These are phyloP conservation scores for Casuarius casuarius DNA, from an alignment of 2,113 vertebrate species.

Conservation along the genomic window DNA sequence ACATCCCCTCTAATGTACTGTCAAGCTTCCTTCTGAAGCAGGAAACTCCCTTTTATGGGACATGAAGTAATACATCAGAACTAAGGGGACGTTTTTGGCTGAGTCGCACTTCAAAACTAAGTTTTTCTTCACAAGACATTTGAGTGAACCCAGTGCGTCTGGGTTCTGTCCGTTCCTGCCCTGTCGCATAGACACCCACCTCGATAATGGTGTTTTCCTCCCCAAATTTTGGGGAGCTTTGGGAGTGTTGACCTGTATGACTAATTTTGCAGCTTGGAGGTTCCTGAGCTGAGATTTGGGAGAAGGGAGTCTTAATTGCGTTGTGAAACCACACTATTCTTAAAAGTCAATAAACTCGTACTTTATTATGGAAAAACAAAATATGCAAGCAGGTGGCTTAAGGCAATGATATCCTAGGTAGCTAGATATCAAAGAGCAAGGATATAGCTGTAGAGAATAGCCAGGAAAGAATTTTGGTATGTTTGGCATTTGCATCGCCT, in stretches of 20 bases:
- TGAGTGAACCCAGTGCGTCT: not conserved
- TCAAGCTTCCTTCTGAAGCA: constrained; percentile 22
- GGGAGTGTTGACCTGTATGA: not conserved
- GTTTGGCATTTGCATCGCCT: not conserved
- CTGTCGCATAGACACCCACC: not conserved
- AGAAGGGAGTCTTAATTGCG: not conserved
- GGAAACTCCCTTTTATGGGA: not conserved
- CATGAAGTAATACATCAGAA: not conserved
- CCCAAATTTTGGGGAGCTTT: not conserved
- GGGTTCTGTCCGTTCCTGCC: not conserved
- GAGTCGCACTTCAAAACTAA: rapidly evolving
- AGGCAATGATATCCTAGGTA: not conserved
- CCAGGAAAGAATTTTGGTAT: not conserved
- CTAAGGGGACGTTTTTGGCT: not conserved
- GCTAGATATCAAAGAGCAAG: not conserved
- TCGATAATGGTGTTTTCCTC: not conserved
- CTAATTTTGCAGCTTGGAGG: not conserved
- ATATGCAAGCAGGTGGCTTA: constrained; percentile 8
- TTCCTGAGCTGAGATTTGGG: not conserved
- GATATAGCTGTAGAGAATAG: not conserved
- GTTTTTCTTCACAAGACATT: not conserved
- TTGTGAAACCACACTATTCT: constrained; percentile 28
- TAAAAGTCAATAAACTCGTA: constrained; percentile 10
- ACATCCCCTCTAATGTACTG: not conserved
- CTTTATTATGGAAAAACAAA: not conserved